Conservation (phyloP, 2,888 invertebrate genomes). For the Dione vanillae region DNA sequence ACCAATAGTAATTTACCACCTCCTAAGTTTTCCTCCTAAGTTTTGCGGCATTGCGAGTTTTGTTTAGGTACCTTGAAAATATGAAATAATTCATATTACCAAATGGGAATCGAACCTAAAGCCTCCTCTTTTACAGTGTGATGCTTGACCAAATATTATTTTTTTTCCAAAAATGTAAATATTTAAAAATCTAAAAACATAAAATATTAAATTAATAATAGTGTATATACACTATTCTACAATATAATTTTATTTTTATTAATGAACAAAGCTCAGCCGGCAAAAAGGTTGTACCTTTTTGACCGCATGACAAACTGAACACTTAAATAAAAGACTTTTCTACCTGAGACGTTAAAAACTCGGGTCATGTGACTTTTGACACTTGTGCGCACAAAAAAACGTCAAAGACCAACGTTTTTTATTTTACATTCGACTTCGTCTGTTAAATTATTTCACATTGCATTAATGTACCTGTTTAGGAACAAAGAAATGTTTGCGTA, state of each 20-base stretch:
- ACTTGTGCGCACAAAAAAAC: constrained; percentile 27
- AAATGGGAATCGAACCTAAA: neutral
- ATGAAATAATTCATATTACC: neutral
- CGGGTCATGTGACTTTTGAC: constrained; percentile 42
- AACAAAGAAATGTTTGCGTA: too few species aligned
- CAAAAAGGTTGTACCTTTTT: constrained; percentile 18
- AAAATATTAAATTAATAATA: too few species aligned
- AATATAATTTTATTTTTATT: neutral
- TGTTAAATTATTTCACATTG: neutral
- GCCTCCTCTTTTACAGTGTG: neutral
- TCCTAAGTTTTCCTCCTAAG: too few species aligned
- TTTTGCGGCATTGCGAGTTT: too few species aligned
- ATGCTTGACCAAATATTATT: neutral
- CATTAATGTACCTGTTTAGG: constrained; percentile 1
- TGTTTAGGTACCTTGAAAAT: too few species aligned
- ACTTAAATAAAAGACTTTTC: constrained; percentile 22
- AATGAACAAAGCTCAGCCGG: neutral
- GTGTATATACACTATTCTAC: too few species aligned
- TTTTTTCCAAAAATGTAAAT: too few species aligned
- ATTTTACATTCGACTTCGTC: neutral
- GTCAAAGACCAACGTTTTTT: neutral
- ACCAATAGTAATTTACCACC: too few species aligned
- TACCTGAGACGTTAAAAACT: constrained; percentile 36
- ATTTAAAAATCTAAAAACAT: too few species aligned
- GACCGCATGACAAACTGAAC: constrained; percentile 24